Conservation (phyloP, 2,113 vertebrate genomes). For the Eudorcas thomsonii region DNA sequence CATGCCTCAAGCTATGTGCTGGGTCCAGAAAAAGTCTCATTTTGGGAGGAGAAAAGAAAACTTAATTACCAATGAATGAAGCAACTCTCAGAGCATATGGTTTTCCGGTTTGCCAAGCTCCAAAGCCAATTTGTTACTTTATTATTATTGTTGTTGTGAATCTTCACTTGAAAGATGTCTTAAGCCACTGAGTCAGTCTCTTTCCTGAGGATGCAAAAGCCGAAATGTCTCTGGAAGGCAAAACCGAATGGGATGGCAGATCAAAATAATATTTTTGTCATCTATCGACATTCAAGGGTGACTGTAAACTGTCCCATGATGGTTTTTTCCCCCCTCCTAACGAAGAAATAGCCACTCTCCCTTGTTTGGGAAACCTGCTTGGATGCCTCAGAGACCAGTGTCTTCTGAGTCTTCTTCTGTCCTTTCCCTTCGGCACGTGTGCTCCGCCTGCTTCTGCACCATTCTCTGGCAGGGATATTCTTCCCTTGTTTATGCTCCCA, state of each 20-base stretch:
- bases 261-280: neutral
- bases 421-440: neutral
- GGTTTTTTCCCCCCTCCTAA: neutral
- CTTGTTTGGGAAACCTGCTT: neutral
- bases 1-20: constrained; percentile 42
- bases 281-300: neutral
- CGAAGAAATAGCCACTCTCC: neutral
- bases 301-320: neutral
- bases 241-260: neutral
- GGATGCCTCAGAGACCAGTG: constrained; percentile 39
- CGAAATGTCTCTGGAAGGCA: constrained; percentile 2
- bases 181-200: neutral
- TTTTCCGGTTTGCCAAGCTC: constrained; percentile 69
- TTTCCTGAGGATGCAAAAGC: constrained; percentile 43
- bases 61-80: constrained; percentile 74
- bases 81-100: constrained; percentile 74
- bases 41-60: constrained; percentile 66
- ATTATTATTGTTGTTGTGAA: constrained; percentile 45
- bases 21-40: constrained; percentile 42
- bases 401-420: constrained; percentile 9
- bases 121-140: constrained; percentile 56
- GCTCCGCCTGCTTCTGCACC: neutral
- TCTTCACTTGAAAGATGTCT: constrained; percentile 43
- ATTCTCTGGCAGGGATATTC: neutral
- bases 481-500: constrained; percentile 29